Percentiles rank a stretch among this genome's conserved stretches.
Evolutionary conservation across 1,140 invertebrate species (phyloP).

Genomic region (Camponotus floridanus): DNA sequence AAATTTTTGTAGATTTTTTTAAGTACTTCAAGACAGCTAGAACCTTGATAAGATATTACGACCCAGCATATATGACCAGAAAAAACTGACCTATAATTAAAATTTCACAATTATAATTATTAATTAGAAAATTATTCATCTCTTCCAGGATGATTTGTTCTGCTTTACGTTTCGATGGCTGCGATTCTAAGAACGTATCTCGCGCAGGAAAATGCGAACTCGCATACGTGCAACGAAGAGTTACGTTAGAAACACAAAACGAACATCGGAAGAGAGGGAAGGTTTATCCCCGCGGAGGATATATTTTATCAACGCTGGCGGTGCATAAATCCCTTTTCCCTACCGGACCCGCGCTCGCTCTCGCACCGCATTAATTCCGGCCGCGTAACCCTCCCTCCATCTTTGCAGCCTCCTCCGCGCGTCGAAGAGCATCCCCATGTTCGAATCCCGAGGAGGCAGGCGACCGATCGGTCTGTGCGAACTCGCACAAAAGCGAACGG

Average conservation of each 20-base stretch:
- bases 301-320: conserved; percentile 68
- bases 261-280: conserved; percentile 26
- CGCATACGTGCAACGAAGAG: conserved; percentile 24
- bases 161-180: neutral
- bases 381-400: conserved; percentile 69
- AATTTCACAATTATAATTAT: neutral
- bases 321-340: conserved; percentile 53
- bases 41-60: no score
- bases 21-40: no score
- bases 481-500: conserved; percentile 44
- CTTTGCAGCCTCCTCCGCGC: conserved; percentile 46
- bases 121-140: neutral
- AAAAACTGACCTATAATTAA: no score
- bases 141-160: neutral
- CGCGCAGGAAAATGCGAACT: conserved; percentile 16
- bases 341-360: conserved; percentile 60
- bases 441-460: conserved; percentile 24
- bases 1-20: no score
- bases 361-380: conserved; percentile 72
- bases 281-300: conserved; percentile 37
- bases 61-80: no score
- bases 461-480: neutral
- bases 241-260: conserved; percentile 24
- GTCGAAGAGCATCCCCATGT: conserved; percentile 65
- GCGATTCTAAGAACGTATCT: neutral